A percentile compares a stretch with the other conserved stretches of the same genome.
Evolutionary conservation across 2,797 vertebrate species (phyloP).

Genomic region (Melanotaenia parkinsoni): DNA sequence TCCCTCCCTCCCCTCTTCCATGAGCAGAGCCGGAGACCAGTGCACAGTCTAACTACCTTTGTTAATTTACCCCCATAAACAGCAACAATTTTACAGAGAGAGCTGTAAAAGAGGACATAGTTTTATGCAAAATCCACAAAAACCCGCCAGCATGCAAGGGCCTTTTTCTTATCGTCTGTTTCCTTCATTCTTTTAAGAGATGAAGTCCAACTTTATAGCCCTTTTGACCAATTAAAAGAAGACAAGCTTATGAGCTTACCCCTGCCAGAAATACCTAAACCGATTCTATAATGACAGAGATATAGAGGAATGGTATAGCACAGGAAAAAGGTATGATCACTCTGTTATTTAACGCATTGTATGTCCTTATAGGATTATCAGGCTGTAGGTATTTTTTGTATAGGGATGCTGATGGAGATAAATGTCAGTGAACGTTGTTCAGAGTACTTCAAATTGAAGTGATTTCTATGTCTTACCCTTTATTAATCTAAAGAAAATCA

Average conservation of each 20-base stretch:
- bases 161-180: constrained; percentile 56
- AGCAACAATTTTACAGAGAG: constrained; percentile 59
- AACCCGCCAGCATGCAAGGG: constrained; percentile 60
- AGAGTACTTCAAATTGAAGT: constrained; percentile 91
- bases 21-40: constrained; percentile 75
- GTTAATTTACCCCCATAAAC: constrained; percentile 78
- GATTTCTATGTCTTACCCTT: constrained; percentile 79
- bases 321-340: constrained; percentile 35
- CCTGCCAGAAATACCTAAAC: constrained; percentile 48
- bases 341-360: constrained; percentile 31
- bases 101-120: constrained; percentile 53
- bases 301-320: constrained; percentile 14
- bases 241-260: constrained; percentile 28
- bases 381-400: constrained; percentile 47
- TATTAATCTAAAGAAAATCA: constrained; percentile 74
- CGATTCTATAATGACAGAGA: constrained; percentile 29
- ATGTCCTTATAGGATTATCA: constrained; percentile 40
- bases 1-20: constrained; percentile 50
- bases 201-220: constrained; percentile 69
- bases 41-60: constrained; percentile 82
- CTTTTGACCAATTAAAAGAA: constrained; percentile 51
- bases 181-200: constrained; percentile 56
- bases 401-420: constrained; percentile 69
- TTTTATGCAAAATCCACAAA: constrained; percentile 77
- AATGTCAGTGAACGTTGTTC: constrained; percentile 75